Conservation (phyloP, 2,797 vertebrate species). For the Crocidura indochinensis region DNA sequence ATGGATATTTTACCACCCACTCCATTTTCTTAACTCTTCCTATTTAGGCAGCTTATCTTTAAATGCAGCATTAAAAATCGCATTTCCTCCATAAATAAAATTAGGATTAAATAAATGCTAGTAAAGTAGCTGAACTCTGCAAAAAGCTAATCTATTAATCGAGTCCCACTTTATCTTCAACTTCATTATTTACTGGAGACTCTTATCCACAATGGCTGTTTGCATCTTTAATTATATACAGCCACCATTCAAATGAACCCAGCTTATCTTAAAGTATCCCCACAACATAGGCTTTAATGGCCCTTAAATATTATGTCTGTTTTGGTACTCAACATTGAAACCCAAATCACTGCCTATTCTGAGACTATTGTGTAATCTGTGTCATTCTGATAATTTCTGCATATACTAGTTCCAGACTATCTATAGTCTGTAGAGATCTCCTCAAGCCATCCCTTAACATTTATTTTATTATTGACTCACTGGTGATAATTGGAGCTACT, state of each 20-base stretch:
- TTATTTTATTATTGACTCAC: too few relatives aligned
- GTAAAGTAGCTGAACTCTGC: not conserved
- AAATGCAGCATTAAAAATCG: slow-evolving; percentile 13
- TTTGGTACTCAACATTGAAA: slow-evolving; percentile 9
- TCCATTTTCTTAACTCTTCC: not conserved
- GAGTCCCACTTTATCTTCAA: not conserved
- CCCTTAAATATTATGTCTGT: not conserved
- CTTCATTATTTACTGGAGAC: not conserved
- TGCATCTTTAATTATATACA: not conserved
- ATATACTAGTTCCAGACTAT: not conserved
- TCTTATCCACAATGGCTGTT: not conserved
- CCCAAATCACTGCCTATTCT: not conserved
- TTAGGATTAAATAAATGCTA: slow-evolving; percentile 28
- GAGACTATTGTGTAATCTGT: not conserved
- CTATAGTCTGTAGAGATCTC: not conserved
- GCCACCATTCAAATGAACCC: not conserved
- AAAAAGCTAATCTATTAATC: not conserved
- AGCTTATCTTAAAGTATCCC: not conserved
- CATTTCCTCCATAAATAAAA: slow-evolving; percentile 54
- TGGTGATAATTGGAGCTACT: too few relatives aligned
- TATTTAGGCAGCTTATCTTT: slow-evolving; percentile 11
- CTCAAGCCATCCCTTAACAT: not conserved
- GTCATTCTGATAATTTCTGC: not conserved
- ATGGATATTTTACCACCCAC: not conserved
- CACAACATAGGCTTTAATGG: not conserved